Evolutionary conservation across 2,888 invertebrate species (phyloP), one percentile per base, ranked within the genome.

Genomic region (Caenorhabditis auriculariae): DNA sequence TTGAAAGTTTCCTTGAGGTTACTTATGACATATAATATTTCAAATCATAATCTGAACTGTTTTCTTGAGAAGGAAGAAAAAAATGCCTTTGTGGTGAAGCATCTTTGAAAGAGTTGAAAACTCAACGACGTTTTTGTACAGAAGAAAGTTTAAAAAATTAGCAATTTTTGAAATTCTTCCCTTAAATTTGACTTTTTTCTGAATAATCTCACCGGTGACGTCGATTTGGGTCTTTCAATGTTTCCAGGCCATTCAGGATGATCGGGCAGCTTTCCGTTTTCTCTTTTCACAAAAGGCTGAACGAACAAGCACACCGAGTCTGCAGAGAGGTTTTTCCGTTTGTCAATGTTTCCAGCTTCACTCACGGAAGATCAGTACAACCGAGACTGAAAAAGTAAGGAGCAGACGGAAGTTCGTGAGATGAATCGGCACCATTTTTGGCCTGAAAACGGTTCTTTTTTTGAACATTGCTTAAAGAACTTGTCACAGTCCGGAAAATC

Each of bases 311-410:
- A 54, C 5, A 47, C 37, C 32, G 54, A 37, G 26, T 63, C 59
- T 63, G 28, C 7, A 54, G 4, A 47, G 19, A 2, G 9, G 19
- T 41, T 7, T 41, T 41, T 17, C 7, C 7, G 7, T n/a, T 12
- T 7, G 19, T 19, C 38, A 38, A 39, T 26, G 17, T 28, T 43
- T 5, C 12, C 26, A 24, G 21, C 24, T 26, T 5, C 23, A 57
- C 61, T 41, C 43, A 62, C 62, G 58, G 42, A 62, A 59, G 23
- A 62, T 54, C 27, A 62, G 23, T 21, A 54, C 17, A 12, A n/a
- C 42, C 5, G 48, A 27, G 3, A 39, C 17, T 4, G 44, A 29
- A 15, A 56, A 21, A 27, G 43, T 49, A 5, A 56, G 15, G 6
- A 60, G n/a, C 4, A 48, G 26, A 15, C 60, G 46, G 41, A 60